A percentile compares a stretch with the other conserved stretches of the same genome.
These are phyloP conservation scores for Trachelus troglodyta DNA, from an alignment of 2,888 invertebrate species.

Conservation along the genomic window DNA sequence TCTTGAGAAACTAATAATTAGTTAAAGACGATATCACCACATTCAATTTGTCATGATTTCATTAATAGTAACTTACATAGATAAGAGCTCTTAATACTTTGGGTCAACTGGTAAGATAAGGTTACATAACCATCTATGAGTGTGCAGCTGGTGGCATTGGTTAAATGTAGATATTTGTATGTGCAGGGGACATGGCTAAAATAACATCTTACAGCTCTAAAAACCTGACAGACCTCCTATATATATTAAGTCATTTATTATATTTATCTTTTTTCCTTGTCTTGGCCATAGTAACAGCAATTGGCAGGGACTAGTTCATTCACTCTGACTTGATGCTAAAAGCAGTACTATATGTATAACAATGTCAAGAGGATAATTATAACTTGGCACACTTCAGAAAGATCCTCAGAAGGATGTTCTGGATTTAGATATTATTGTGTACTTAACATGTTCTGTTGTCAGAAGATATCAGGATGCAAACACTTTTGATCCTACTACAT, in stretches of 20 bases:
- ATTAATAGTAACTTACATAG: background rate
- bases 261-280: background rate
- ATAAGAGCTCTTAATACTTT: conserved; percentile 18
- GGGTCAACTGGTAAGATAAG: conserved; percentile 35
- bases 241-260: background rate
- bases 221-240: background rate
- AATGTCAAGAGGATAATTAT: background rate
- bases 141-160: conserved; percentile 15
- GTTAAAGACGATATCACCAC: background rate
- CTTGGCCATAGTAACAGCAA: background rate
- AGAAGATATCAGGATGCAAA: background rate
- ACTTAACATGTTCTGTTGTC: background rate
- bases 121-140: conserved; percentile 35
- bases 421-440: background rate
- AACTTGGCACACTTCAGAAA: background rate
- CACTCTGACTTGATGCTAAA: background rate
- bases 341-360: background rate
- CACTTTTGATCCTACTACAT: background rate
- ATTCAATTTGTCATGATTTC: background rate
- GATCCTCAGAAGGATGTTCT: background rate
- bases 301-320: background rate
- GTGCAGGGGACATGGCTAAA: background rate
- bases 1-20: background rate
- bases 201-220: background rate
- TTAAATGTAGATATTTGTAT: conserved; percentile 16